Base-by-base conservation (phyloP, 2,888 invertebrate genomes). In the Rhagonycha lutea region DNA sequence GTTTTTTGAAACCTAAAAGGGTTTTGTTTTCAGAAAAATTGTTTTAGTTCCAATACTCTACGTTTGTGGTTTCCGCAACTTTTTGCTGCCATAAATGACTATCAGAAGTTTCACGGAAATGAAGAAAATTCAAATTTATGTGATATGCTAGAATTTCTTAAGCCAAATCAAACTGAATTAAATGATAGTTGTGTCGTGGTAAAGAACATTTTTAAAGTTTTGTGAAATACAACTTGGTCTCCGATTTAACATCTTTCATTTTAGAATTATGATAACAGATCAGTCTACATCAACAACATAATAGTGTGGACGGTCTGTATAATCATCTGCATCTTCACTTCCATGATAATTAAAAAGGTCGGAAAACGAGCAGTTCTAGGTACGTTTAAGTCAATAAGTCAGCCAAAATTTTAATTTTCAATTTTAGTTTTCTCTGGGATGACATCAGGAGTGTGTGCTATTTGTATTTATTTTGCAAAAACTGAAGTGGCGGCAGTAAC, bases 61-160 rank as follows among this genome's bases (percentile, higher is more conserved):
- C 92, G 96, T 14, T 90, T 96, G 32, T 97, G 96, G 96, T 90
- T 96, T 80, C 96, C 96, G 0, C 95, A 96, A 85, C 89, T 97
- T 14, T 96, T 96, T 80, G 92, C 94, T 72, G 93, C 94, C 85
- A 92, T 94, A 70, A 86, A 86, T 77, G 87, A 88, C 75, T 87
- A 87, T 77, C 80, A 85, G 71, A 63, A 78, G 26, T 76, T 80
- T 26, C 80, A 86, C 71, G 83, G 85, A 73, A 80, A 82, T 11
- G 61, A 75, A 14, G 69, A 63, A 61, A 26, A 70, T 24, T 86
- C 88, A 18, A 87, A 86, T 74, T 85, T 90, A 74, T 89, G 90
- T 80, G 86, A 87, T 65, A 89, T 89, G 87, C 79, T 87, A 75
- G 81, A 83, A 94, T 94, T 26, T 89, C 77, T 85, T 68, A 79